A percentile compares a stretch with the other conserved stretches of the same genome.
phyloP scores from a whole-genome alignment of 1,140 invertebrate genomes.

The Berghia stephanieae region DNA sequence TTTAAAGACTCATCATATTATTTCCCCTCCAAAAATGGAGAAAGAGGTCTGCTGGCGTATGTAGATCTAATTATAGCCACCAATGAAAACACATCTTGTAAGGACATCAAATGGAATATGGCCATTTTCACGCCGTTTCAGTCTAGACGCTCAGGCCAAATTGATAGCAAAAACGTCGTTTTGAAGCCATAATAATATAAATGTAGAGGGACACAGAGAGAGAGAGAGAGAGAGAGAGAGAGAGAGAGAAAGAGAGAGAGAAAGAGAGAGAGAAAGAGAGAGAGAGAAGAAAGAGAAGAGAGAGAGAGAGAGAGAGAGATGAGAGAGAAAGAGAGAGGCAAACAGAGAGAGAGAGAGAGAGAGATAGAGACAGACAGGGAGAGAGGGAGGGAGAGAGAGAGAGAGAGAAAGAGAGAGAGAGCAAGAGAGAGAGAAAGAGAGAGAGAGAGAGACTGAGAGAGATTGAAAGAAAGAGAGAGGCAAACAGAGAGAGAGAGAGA shows the following conservation, averaged over 20 bases:
- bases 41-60: too few relatives aligned
- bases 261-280: not conserved
- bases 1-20: too few relatives aligned
- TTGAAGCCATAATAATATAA: too few relatives aligned
- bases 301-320: not conserved
- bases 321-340: too few relatives aligned
- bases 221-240: not conserved
- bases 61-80: too few relatives aligned
- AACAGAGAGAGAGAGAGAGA: not conserved
- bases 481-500: not conserved
- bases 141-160: too few relatives aligned
- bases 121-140: too few relatives aligned
- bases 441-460: not conserved
- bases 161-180: too few relatives aligned
- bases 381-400: not conserved
- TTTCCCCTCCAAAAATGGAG: too few relatives aligned
- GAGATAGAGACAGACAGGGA: not conserved
- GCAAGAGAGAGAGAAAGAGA: constrained; percentile 8
- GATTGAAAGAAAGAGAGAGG: not conserved
- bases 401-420: constrained; percentile 3
- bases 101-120: too few relatives aligned
- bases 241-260: not conserved
- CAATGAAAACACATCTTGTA: too few relatives aligned
- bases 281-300: not conserved
- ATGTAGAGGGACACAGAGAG: not conserved